A percentile compares a stretch with the other conserved stretches of the same genome.
These are phyloP conservation scores for Macrophya alboannulata DNA, from an alignment of 2,888 invertebrate genomes.

Conservation along the genomic window DNA sequence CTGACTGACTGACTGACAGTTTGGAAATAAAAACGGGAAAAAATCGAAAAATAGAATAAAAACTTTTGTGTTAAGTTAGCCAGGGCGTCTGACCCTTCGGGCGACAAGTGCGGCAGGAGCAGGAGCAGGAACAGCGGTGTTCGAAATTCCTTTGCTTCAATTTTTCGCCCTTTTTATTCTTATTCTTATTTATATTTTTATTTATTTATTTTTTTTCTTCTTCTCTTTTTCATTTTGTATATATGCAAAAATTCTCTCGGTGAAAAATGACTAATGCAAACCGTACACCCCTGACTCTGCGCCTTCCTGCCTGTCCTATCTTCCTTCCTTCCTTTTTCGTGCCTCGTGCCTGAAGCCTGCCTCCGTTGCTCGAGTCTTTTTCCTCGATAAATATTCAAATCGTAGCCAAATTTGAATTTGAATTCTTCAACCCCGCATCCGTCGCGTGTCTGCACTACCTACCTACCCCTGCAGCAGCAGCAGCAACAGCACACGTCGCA, in stretches of 20 bases:
- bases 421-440: slow-evolving; percentile 10
- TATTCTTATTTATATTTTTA: not conserved
- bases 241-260: slow-evolving; percentile 15
- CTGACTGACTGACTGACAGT: slow-evolving; percentile 13
- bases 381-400: slow-evolving; percentile 49
- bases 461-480: not conserved
- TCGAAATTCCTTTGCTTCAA: not conserved
- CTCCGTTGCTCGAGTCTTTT: not conserved
- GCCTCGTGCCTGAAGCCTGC: slow-evolving; percentile 3
- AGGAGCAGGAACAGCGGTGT: not conserved
- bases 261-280: slow-evolving; percentile 38
- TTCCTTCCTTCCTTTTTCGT: not conserved
- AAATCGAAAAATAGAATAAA: too few species aligned
- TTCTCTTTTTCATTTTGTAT: not conserved
- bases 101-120: slow-evolving; percentile 2
- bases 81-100: slow-evolving; percentile 6
- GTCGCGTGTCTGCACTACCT: slow-evolving; percentile 6
- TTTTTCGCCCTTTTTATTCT: not conserved
- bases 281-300: not conserved
- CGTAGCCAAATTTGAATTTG: slow-evolving; percentile 47
- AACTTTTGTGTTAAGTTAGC: not conserved
- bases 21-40: not conserved
- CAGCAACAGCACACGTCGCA: too few species aligned
- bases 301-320: not conserved
- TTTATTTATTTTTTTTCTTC: not conserved